Evolutionary conservation across 2,888 invertebrate species (phyloP).

Genomic region (Balanococcus diminutus): DNA sequence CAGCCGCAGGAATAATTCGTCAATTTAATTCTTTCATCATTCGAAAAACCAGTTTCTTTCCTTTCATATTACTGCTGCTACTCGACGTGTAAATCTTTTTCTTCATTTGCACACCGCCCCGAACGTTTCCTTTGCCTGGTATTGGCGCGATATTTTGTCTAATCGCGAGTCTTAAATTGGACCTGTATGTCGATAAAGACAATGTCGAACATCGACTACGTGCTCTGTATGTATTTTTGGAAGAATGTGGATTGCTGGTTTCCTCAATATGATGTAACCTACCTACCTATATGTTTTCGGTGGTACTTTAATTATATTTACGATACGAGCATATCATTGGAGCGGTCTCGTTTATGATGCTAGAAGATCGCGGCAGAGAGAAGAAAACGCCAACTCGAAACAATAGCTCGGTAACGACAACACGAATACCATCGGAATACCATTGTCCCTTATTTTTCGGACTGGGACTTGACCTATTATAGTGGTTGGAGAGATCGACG

Average conservation of each 20-base stretch:
- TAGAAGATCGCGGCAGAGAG: neutral
- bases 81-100: neutral
- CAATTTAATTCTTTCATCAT: slow-evolving; percentile 36
- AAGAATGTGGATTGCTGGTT: no score
- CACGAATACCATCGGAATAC: neutral
- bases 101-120: neutral
- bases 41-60: slow-evolving; percentile 17
- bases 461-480: neutral
- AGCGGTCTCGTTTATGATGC: neutral
- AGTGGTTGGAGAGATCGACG: neutral
- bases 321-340: neutral
- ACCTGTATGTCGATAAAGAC: no score
- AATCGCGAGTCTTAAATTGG: neutral
- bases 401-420: neutral
- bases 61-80: neutral
- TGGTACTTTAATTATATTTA: slow-evolving; percentile 1
- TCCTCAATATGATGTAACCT: neutral
- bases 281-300: neutral
- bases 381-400: neutral
- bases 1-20: slow-evolving; percentile 40
- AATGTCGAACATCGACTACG: neutral
- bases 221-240: no score
- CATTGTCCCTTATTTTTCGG: neutral
- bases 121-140: neutral
- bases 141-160: neutral